These are phyloP conservation scores for Artibeus jamaicensis DNA, from an alignment of 2,797 vertebrate genomes.

Conservation along the genomic window DNA sequence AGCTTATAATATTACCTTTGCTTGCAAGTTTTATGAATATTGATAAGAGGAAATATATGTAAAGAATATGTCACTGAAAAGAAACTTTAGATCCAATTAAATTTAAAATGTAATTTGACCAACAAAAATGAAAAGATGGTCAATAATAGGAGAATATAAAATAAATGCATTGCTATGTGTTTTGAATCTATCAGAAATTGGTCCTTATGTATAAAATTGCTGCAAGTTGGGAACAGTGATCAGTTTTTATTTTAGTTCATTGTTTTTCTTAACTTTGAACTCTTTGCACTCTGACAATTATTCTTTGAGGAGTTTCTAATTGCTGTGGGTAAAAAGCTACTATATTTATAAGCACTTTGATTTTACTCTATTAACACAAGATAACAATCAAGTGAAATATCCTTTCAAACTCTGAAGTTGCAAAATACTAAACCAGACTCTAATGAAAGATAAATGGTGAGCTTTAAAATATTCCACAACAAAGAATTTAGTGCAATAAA, in stretches of 20 bases:
- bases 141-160: background rate
- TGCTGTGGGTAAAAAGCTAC: background rate
- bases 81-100: background rate
- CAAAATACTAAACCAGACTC: conserved; percentile 4
- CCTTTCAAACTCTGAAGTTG: background rate
- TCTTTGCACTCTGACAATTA: background rate
- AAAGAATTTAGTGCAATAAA: background rate
- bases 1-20: background rate
- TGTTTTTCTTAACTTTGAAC: background rate
- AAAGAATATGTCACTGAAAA: background rate
- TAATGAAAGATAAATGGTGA: conserved; percentile 53
- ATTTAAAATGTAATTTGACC: background rate
- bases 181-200: background rate
- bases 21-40: background rate
- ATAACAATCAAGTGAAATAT: background rate
- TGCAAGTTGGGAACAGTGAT: background rate
- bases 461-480: background rate
- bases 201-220: background rate
- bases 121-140: background rate
- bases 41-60: background rate
- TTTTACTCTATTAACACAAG: background rate
- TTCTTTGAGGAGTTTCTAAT: conserved; percentile 5
- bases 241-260: background rate
- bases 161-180: background rate
- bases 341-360: background rate